Conservation (phyloP, 1,140 invertebrate genomes). For the Drosophila mojavensis region DNA sequence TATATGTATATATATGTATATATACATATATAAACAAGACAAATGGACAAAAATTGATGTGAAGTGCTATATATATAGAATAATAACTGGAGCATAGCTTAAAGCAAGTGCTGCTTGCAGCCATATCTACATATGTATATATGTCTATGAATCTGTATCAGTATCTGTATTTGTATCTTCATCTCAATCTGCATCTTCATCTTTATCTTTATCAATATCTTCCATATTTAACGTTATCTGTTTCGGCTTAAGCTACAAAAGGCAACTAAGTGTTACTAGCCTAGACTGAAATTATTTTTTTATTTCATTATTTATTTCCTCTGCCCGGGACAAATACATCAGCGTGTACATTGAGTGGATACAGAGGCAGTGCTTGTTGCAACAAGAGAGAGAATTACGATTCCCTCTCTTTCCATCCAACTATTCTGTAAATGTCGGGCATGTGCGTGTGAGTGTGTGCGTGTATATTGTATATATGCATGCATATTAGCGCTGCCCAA, state of each 20-base stretch:
- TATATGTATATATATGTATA: not conserved
- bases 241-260: conserved; percentile 43
- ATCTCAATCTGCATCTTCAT: no score
- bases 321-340: conserved; percentile 8
- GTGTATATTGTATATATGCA: not conserved
- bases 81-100: conserved; percentile 26
- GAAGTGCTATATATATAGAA: not conserved
- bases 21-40: not conserved
- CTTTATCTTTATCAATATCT: not conserved
- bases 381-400: not conserved
- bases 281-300: conserved; percentile 20
- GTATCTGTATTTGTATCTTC: not conserved
- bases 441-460: conserved; percentile 11
- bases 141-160: not conserved
- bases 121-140: not conserved
- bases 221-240: not conserved
- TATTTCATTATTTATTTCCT: not conserved
- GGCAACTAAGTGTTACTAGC: conserved; percentile 52
- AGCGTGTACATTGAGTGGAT: not conserved
- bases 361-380: conserved; percentile 17
- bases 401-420: not conserved
- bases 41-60: conserved; percentile 12
- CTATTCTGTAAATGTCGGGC: not conserved
- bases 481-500: not conserved
- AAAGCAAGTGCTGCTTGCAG: conserved; percentile 5